Base-by-base conservation (phyloP, 2,797 vertebrate genomes). In the Adrianichthys oophorus region DNA sequence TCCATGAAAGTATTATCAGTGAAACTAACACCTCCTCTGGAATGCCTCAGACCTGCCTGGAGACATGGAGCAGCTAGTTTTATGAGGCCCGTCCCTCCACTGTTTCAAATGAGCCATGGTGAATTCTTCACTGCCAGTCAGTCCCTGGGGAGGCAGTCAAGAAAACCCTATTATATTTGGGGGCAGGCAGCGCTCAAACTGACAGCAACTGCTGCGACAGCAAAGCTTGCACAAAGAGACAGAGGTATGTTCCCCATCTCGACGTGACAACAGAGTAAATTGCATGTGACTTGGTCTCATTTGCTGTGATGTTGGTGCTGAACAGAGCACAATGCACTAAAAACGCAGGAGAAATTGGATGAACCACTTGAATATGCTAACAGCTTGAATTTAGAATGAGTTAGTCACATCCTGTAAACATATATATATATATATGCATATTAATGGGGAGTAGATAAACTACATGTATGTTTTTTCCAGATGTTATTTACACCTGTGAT, bases 101-200 rank as follows among this genome's bases (percentile, higher is more conserved):
- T 66, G 76, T 86, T 89, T 79, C 85, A 89, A 90, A 90, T 87
- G 87, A 90, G 87, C 83, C 80, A 65, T 69, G 74, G 72, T 87
- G 87, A 90, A 91, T 91, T 91, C 90, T 89, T 85, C 85, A 72
- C 85, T 59, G 78, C 87, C 87, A 87, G 84, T 85, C 90, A 79
- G 51, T 90, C 89, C 88, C 86, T 68, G 81, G 87, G 86, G 85
- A 87, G 78, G 75, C 79, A 88, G 78, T 87, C 76, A 80, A 88
- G 88, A 90, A 89, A 91, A 90, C 86, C 87, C 85, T 85, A 91
- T 92, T 93, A 91, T 90, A 91, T 89, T 88, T 87, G 83, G 87
- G 88, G 87, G 86, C 88, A 86, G 84, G 87, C 85, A 85, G 75
- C 66, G 67, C 84, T 91, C 89, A 90, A 89, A 90, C 82, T 91